These are phyloP conservation scores for Crambe crambe DNA, from an alignment of 37 sponge, comb jelly and placozoan genomes.

Conservation along the genomic window DNA sequence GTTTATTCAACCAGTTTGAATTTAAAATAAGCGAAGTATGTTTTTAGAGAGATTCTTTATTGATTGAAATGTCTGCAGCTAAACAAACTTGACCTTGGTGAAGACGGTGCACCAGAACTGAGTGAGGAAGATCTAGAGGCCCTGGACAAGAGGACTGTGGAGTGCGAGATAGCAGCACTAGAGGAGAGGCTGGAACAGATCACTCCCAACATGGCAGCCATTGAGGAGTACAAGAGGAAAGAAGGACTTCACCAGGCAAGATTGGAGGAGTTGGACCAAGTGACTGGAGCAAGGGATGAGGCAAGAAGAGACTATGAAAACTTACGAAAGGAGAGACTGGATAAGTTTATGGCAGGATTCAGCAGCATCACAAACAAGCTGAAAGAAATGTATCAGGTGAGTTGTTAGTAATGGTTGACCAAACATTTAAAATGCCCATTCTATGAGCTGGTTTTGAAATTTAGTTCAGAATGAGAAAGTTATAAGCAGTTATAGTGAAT, in stretches of 20 bases:
- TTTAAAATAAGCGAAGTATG: too few species aligned
- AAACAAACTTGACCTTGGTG: slow-evolving; percentile 61
- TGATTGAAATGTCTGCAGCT: slow-evolving; percentile 38
- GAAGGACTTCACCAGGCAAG: slow-evolving; percentile 73
- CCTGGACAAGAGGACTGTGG: slow-evolving; percentile 67
- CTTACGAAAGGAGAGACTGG: slow-evolving; percentile 85
- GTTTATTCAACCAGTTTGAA: too few species aligned
- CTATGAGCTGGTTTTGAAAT: too few species aligned
- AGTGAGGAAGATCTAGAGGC: slow-evolving; percentile 66
- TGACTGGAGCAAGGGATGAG: slow-evolving; percentile 81
- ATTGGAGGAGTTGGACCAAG: slow-evolving; percentile 77
- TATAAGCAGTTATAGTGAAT: too few species aligned
- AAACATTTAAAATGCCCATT: neutral
- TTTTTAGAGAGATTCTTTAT: too few species aligned
- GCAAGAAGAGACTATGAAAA: slow-evolving; percentile 82
- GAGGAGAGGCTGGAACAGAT: slow-evolving; percentile 85
- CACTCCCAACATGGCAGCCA: slow-evolving; percentile 97
- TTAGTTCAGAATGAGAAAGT: too few species aligned
- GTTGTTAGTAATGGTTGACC: neutral
- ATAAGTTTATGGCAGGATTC: slow-evolving; percentile 97
- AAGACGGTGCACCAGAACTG: slow-evolving; percentile 42
- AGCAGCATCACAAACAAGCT: slow-evolving; percentile 91
- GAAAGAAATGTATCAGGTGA: slow-evolving; percentile 99
- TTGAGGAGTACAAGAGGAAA: slow-evolving; percentile 92
- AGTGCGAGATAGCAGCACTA: slow-evolving; percentile 88